These are phyloP conservation scores for Spea multiplicata DNA, from an alignment of 2,113 vertebrate genomes.

Conservation along the genomic window DNA sequence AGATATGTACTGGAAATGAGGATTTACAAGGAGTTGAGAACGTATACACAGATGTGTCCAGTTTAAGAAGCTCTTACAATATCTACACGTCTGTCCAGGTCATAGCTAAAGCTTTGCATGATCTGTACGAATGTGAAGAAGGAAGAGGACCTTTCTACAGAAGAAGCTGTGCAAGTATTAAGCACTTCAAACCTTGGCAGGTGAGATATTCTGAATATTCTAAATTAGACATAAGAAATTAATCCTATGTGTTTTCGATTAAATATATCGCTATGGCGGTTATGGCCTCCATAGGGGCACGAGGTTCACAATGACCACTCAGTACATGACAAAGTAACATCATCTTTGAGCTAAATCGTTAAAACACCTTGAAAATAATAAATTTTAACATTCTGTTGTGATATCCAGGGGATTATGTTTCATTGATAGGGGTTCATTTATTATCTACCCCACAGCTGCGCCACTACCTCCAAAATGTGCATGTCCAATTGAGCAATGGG, in stretches of 20 bases:
- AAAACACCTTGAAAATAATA: neutral
- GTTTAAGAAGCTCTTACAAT: constrained; percentile 66
- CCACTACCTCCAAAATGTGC: constrained; percentile 8
- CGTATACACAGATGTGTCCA: constrained; percentile 64
- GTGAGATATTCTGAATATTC: constrained; percentile 42
- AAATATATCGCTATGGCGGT: neutral
- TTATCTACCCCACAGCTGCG: neutral
- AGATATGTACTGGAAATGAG: constrained; percentile 64
- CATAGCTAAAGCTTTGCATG: constrained; percentile 68
- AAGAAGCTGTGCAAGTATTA: constrained; percentile 52
- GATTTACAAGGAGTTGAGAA: constrained; percentile 58
- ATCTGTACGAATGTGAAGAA: constrained; percentile 58
- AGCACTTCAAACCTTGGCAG: constrained; percentile 57
- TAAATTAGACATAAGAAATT: too few relatives aligned
- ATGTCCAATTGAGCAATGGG: constrained; percentile 2
- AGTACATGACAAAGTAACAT: too few relatives aligned
- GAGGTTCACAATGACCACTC: too few relatives aligned
- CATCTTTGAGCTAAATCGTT: too few relatives aligned
- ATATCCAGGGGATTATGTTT: neutral
- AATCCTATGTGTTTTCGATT: neutral
- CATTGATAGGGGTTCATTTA: neutral
- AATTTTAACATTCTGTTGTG: neutral
- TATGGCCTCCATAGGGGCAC: too few relatives aligned
- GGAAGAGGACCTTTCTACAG: constrained; percentile 29
- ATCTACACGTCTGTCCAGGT: constrained; percentile 72